phyloP scores from a whole-genome alignment of 2,797 vertebrate genomes.

The Rhincodon typus region DNA sequence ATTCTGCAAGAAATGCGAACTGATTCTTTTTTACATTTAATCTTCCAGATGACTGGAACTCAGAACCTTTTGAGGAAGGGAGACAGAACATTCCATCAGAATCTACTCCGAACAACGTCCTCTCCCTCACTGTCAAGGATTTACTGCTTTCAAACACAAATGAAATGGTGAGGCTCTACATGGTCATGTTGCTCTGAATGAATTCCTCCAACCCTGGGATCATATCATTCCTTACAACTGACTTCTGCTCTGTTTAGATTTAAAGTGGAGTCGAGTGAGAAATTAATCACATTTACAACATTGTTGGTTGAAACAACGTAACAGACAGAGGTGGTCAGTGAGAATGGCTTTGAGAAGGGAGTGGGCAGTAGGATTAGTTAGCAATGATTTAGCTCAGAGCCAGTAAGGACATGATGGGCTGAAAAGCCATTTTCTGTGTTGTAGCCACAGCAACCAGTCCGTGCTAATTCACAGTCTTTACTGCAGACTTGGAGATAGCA shows the following conservation, averaged over 20 bases:
- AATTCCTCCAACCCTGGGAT: not conserved
- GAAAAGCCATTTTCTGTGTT: not conserved
- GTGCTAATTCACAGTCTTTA: not conserved
- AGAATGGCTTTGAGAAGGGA: not conserved
- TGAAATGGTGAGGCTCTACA: constrained; percentile 66
- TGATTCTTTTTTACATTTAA: constrained; percentile 10
- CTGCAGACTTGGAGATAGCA: not conserved
- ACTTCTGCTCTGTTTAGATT: not conserved
- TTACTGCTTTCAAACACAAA: constrained; percentile 68
- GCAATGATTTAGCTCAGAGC: not conserved
- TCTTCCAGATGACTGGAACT: constrained; percentile 55
- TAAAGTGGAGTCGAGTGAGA: not conserved
- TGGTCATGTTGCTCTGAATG: not conserved
- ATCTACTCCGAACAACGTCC: constrained; percentile 32
- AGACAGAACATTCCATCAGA: not conserved
- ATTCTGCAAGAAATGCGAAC: not conserved
- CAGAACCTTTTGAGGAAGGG: constrained; percentile 44
- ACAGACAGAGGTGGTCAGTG: not conserved
- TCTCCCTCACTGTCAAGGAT: constrained; percentile 76
- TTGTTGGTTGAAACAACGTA: not conserved
- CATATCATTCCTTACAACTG: not conserved
- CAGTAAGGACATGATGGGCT: not conserved
- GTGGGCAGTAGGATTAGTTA: not conserved
- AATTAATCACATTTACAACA: not conserved
- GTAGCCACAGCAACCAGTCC: not conserved